phyloP scores from a whole-genome alignment of 2,888 invertebrate species.

The Ctenicera cuprea region DNA sequence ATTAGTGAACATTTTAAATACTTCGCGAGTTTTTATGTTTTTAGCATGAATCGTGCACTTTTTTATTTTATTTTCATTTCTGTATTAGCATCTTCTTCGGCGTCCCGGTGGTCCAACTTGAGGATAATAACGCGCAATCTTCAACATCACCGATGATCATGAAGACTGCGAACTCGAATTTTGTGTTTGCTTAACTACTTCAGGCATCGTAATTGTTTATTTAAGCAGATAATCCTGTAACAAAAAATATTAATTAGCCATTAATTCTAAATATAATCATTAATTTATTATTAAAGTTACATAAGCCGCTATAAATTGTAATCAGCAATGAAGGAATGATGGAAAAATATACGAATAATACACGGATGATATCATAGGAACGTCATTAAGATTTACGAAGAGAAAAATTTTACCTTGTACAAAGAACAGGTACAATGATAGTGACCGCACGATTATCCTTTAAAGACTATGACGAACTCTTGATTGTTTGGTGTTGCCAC shows the following conservation, averaged over 20 bases:
- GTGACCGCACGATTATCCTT: neutral
- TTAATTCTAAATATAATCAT: conserved; percentile 17
- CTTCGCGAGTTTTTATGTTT: conserved; percentile 10
- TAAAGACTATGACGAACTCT: conserved; percentile 11
- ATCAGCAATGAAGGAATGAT: neutral
- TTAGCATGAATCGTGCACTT: neutral
- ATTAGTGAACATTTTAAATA: conserved; percentile 66
- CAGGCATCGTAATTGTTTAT: conserved; percentile 27
- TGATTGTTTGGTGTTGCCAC: conserved; percentile 40
- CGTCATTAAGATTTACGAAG: conserved; percentile 5
- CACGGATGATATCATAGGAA: conserved; percentile 16
- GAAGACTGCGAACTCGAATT: conserved; percentile 39
- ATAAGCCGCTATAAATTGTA: conserved; percentile 22
- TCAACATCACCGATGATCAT: conserved; percentile 67
- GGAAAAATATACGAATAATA: neutral
- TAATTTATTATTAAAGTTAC: conserved; percentile 14
- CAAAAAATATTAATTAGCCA: conserved; percentile 25
- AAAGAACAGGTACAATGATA: conserved; percentile 11
- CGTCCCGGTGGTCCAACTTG: conserved; percentile 69
- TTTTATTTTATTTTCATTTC: conserved; percentile 35
- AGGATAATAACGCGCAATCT: conserved; percentile 63
- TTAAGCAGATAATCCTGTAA: conserved; percentile 5
- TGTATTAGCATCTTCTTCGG: conserved; percentile 56
- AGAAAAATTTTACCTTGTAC: conserved; percentile 18
- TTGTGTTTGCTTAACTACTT: conserved; percentile 20